Conservation (phyloP, 35 echinoderm and acorn worm species). For the Ophioderma brevispina region DNA sequence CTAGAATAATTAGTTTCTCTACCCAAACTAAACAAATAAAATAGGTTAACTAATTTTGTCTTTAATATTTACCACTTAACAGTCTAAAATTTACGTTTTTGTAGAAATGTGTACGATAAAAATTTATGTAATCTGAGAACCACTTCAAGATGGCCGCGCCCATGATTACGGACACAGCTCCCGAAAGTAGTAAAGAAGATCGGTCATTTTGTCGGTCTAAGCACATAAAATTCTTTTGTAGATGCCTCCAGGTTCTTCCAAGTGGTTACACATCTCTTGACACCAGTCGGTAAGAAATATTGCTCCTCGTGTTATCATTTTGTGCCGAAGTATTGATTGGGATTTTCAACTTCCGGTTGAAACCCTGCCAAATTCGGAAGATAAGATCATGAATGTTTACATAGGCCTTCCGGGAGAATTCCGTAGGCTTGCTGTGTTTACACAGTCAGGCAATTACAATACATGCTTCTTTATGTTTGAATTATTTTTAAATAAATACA, state of each 20-base stretch:
- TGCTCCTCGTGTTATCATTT: background rate
- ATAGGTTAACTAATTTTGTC: background rate
- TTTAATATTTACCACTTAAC: background rate
- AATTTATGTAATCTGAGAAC: background rate
- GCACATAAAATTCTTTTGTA: slow-evolving; percentile 88
- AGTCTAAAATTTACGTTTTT: too few species aligned
- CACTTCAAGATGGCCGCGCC: slow-evolving; percentile 7
- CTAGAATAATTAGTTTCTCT: too few species aligned
- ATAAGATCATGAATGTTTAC: too few species aligned
- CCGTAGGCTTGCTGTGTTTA: too few species aligned
- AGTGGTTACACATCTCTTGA: slow-evolving; percentile 80
- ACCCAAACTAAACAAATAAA: too few species aligned
- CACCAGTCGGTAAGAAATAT: slow-evolving; percentile 74
- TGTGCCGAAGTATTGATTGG: background rate
- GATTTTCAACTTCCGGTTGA: background rate
- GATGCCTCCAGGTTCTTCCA: slow-evolving; percentile 87
- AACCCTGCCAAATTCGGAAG: background rate
- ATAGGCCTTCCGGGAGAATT: too few species aligned
- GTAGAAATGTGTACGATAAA: too few species aligned
- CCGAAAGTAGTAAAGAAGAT: slow-evolving; percentile 1
- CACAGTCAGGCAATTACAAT: too few species aligned
- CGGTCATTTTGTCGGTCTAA: slow-evolving; percentile 5
- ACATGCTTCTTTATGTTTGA: too few species aligned
- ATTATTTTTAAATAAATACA: too few species aligned
- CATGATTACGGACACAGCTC: background rate